These are phyloP conservation scores for Anas platyrhynchos DNA, from an alignment of 2,113 vertebrate genomes.

Conservation along the genomic window DNA sequence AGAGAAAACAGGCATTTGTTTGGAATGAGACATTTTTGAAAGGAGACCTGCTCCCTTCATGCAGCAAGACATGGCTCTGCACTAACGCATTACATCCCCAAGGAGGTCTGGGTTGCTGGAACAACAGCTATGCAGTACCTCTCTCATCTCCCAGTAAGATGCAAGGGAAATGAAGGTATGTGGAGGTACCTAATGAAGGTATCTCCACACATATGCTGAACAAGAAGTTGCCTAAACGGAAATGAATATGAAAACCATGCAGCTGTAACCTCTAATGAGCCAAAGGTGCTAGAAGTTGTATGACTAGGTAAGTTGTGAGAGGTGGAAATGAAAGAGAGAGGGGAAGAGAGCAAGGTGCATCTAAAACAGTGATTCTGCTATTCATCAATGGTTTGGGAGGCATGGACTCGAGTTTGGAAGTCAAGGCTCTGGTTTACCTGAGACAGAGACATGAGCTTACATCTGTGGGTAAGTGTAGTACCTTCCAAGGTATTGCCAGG, in stretches of 20 bases:
- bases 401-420: background rate
- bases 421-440: background rate
- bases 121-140: background rate
- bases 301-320: background rate
- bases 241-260: background rate
- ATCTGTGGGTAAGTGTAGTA: background rate
- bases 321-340: background rate
- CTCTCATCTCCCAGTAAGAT: rapidly evolving
- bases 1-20: background rate
- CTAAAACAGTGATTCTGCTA: background rate
- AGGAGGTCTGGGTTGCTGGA: background rate
- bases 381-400: background rate
- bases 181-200: background rate
- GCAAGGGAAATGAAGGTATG: background rate
- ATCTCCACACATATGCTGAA: background rate
- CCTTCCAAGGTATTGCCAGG: background rate
- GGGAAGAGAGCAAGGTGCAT: background rate
- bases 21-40: background rate
- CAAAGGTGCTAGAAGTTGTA: background rate
- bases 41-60: background rate
- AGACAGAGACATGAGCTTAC: background rate
- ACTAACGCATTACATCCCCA: rapidly evolving
- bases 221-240: background rate
- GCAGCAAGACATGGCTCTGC: rapidly evolving
- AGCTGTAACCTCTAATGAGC: background rate